Evolutionary conservation across 2,888 invertebrate species (phyloP).

Genomic region (Scrobipalpa atriplicella): DNA sequence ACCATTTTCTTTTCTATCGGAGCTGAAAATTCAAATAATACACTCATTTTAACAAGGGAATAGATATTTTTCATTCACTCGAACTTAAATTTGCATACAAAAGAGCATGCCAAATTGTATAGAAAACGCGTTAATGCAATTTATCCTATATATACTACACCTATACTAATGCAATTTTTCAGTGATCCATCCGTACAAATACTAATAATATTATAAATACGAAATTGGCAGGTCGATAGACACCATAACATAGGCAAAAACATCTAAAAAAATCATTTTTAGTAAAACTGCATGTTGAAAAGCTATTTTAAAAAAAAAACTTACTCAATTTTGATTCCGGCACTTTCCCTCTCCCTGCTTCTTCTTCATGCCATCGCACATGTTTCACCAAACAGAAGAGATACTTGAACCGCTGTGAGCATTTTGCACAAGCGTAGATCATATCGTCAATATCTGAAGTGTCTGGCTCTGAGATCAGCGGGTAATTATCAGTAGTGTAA

Average conservation of each 20-base stretch:
- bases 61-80: not conserved
- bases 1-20: conserved; percentile 39
- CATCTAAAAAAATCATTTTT: no score
- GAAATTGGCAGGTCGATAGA: no score
- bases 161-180: no score
- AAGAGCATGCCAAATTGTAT: no score
- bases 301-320: no score
- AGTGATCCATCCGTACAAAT: no score
- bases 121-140: no score
- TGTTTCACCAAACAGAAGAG: conserved; percentile 67
- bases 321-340: conserved; percentile 45
- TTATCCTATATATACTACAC: no score
- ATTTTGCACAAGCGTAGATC: conserved; percentile 74
- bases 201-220: no score
- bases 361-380: conserved; percentile 66
- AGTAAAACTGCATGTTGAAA: no score
- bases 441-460: conserved; percentile 45
- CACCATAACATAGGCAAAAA: no score
- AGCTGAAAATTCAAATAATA: conserved; percentile 34
- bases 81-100: no score
- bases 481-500: conserved; percentile 6
- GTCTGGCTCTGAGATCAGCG: conserved; percentile 11
- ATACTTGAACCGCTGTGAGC: conserved; percentile 64
- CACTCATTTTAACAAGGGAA: not conserved
- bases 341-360: conserved; percentile 44